Evolutionary conservation across 1,140 invertebrate species (phyloP).

Genomic region (Leptopilina clavipes): DNA sequence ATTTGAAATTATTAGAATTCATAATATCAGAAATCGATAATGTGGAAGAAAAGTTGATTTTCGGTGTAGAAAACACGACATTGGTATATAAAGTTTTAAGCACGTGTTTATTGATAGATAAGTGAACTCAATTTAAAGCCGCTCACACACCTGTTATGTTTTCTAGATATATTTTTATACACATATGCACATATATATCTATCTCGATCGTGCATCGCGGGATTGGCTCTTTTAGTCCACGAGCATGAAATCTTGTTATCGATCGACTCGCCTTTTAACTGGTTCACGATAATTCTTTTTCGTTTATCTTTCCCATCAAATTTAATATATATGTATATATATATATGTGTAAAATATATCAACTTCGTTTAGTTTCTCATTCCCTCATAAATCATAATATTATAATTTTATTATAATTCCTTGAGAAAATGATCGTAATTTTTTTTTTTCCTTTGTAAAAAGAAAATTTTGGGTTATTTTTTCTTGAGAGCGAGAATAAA

Average conservation of each 20-base stretch:
- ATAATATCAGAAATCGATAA: neutral
- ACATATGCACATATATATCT: neutral
- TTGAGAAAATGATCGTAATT: too few species aligned
- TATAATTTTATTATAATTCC: too few species aligned
- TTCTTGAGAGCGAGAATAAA: neutral
- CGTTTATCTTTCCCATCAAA: constrained; percentile 9
- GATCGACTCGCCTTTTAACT: constrained; percentile 50
- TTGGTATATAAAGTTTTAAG: constrained; percentile 43
- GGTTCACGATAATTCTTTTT: constrained; percentile 39
- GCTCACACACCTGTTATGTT: constrained; percentile 52
- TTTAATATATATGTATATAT: too few species aligned
- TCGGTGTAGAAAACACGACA: constrained; percentile 23
- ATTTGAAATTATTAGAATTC: too few species aligned
- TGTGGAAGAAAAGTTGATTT: constrained; percentile 20
- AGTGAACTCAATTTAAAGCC: constrained; percentile 55
- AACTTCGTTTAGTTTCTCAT: too few species aligned
- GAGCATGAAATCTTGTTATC: constrained; percentile 48
- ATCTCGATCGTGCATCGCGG: constrained; percentile 12
- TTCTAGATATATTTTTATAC: constrained; percentile 32
- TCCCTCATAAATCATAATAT: too few species aligned
- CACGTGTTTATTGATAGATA: constrained; percentile 56
- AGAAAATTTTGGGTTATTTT: too few species aligned
- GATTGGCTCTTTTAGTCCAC: constrained; percentile 30
- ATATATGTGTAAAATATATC: too few species aligned
- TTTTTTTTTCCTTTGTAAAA: too few species aligned